phyloP scores from a whole-genome alignment of 2,888 invertebrate species.

The Meloe dianella region DNA sequence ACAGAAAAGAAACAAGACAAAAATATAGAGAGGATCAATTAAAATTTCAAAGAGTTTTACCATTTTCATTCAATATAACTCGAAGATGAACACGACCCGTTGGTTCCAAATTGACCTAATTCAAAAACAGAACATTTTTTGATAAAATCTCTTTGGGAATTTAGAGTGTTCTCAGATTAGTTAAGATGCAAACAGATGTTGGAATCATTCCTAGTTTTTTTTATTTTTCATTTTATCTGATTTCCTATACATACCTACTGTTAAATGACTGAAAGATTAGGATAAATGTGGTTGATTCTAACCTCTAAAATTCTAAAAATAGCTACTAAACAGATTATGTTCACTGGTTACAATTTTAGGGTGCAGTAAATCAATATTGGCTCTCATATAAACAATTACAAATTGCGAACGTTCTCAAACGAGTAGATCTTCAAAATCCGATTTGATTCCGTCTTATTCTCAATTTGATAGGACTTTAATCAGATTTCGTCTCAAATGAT shows the following conservation, averaged over 20 bases:
- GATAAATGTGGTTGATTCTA: constrained; percentile 6
- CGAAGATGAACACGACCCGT: constrained; percentile 92
- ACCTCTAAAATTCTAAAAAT: constrained; percentile 27
- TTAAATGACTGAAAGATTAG: not conserved
- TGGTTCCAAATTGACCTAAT: constrained; percentile 95
- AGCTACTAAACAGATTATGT: constrained; percentile 21
- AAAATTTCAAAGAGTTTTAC: constrained; percentile 58
- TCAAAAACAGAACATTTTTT: constrained; percentile 38
- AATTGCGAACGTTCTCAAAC: constrained; percentile 12
- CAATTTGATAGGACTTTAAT: not conserved
- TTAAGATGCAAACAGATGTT: not conserved
- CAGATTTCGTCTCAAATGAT: too few relatives aligned
- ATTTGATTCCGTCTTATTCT: too few relatives aligned
- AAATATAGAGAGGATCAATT: constrained; percentile 4
- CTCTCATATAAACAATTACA: constrained; percentile 25
- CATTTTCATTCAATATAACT: constrained; percentile 87
- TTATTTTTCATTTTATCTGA: not conserved
- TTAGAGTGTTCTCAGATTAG: not conserved
- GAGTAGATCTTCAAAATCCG: constrained; percentile 22
- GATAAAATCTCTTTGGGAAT: not conserved
- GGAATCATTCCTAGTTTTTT: not conserved
- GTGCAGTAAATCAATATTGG: constrained; percentile 33
- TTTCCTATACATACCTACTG: not conserved
- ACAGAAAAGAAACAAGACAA: not conserved
- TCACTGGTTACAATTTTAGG: constrained; percentile 26